phyloP scores from a whole-genome alignment of 1,140 invertebrate species.

The Drosophila persimilis region DNA sequence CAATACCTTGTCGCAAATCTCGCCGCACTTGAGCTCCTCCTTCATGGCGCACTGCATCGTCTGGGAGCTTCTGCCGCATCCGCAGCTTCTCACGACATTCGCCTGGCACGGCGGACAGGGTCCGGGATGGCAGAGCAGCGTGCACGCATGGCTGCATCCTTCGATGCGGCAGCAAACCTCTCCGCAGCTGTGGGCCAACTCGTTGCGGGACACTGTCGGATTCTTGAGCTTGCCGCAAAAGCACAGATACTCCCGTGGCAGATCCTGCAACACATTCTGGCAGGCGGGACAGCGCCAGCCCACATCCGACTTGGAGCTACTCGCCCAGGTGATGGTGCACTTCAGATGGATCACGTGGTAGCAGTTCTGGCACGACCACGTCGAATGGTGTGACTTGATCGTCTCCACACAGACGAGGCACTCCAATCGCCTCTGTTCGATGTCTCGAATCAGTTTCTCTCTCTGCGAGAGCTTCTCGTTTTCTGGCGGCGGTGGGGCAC shows the following conservation, averaged over 20 bases:
- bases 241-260: slow-evolving; percentile 91
- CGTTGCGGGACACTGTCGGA: slow-evolving; percentile 89
- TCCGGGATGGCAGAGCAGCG: slow-evolving; percentile 95
- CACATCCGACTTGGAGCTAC: slow-evolving; percentile 89
- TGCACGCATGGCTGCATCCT: slow-evolving; percentile 93
- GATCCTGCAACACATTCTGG: slow-evolving; percentile 88
- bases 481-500: slow-evolving; percentile 41
- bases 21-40: slow-evolving; percentile 88
- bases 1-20: slow-evolving; percentile 88
- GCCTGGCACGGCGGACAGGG: slow-evolving; percentile 92
- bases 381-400: slow-evolving; percentile 89
- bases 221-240: slow-evolving; percentile 92
- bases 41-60: slow-evolving; percentile 89
- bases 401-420: slow-evolving; percentile 96
- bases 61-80: slow-evolving; percentile 88
- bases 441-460: slow-evolving; percentile 91
- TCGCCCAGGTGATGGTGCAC: slow-evolving; percentile 96
- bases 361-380: slow-evolving; percentile 96
- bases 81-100: slow-evolving; percentile 87
- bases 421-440: slow-evolving; percentile 91
- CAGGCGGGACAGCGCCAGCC: slow-evolving; percentile 97
- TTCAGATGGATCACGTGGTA: slow-evolving; percentile 95
- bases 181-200: slow-evolving; percentile 94
- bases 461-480: slow-evolving; percentile 85
- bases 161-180: slow-evolving; percentile 89